These are phyloP conservation scores for Lycocerus yunnanus DNA, from an alignment of 2,888 invertebrate species.

Conservation along the genomic window DNA sequence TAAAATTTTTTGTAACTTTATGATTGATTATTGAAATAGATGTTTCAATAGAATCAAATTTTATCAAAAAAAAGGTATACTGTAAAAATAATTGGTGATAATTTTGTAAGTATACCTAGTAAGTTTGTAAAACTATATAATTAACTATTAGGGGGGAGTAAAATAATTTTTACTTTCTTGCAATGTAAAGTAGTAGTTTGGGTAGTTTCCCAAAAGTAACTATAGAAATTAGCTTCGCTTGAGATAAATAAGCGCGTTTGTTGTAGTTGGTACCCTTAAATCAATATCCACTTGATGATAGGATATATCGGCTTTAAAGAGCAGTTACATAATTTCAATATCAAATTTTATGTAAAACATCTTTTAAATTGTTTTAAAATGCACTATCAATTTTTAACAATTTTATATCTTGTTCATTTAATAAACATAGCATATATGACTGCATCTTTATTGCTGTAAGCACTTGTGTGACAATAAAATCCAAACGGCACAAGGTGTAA, in stretches of 20 bases:
- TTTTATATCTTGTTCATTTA: constrained; percentile 54
- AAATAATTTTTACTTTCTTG: background rate
- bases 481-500: constrained; percentile 53
- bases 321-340: background rate
- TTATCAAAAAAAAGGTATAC: background rate
- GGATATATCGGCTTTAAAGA: background rate
- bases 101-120: too few relatives aligned
- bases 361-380: constrained; percentile 5
- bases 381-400: constrained; percentile 40
- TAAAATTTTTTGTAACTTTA: too few relatives aligned
- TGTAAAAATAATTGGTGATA: background rate
- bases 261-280: background rate
- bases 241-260: background rate
- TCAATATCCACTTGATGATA: background rate
- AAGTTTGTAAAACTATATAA: too few relatives aligned
- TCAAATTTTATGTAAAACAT: constrained; percentile 9
- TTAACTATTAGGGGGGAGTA: too few relatives aligned
- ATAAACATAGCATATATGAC: constrained; percentile 54
- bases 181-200: too few relatives aligned
- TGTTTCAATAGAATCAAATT: background rate
- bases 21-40: background rate
- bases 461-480: constrained; percentile 53
- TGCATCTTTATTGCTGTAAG: constrained; percentile 50
- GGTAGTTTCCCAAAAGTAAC: background rate
- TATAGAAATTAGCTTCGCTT: background rate